Evolutionary conservation across 2,797 vertebrate species (phyloP).

Genomic region (Balearica regulorum): DNA sequence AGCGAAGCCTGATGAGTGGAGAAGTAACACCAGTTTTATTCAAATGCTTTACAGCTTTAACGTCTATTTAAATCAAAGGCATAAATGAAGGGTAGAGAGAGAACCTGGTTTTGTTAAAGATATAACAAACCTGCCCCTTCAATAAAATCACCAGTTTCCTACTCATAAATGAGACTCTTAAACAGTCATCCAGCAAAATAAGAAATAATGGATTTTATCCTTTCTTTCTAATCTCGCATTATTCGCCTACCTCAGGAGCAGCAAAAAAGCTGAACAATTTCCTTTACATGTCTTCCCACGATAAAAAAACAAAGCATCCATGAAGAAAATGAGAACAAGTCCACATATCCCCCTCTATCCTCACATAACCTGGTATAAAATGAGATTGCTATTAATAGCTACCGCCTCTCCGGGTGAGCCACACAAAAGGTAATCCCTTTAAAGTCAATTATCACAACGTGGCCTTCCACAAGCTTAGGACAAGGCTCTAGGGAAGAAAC

Average conservation of each 20-base stretch:
- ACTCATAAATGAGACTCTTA: neutral
- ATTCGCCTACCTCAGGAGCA: neutral
- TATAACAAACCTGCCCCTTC: constrained; percentile 11
- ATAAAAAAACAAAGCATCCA: constrained; percentile 7
- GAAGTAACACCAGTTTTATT: neutral
- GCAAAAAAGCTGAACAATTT: neutral
- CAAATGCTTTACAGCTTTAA: neutral
- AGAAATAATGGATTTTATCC: constrained; percentile 7
- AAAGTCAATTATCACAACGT: neutral
- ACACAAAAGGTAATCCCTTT: neutral
- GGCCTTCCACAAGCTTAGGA: neutral
- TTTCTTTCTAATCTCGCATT: neutral
- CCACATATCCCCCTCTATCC: neutral
- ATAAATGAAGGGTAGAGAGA: neutral
- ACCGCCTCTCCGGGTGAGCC: neutral
- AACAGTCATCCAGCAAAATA: neutral
- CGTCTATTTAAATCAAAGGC: neutral
- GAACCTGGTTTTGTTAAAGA: neutral
- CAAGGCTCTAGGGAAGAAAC: neutral
- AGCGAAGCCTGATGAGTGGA: neutral
- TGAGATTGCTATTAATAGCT: neutral
- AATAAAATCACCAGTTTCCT: constrained; percentile 2
- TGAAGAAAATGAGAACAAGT: neutral
- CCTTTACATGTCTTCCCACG: neutral
- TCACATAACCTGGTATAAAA: neutral